phyloP scores from a whole-genome alignment of 2,113 vertebrate species.

The Tragulus kanchil region DNA sequence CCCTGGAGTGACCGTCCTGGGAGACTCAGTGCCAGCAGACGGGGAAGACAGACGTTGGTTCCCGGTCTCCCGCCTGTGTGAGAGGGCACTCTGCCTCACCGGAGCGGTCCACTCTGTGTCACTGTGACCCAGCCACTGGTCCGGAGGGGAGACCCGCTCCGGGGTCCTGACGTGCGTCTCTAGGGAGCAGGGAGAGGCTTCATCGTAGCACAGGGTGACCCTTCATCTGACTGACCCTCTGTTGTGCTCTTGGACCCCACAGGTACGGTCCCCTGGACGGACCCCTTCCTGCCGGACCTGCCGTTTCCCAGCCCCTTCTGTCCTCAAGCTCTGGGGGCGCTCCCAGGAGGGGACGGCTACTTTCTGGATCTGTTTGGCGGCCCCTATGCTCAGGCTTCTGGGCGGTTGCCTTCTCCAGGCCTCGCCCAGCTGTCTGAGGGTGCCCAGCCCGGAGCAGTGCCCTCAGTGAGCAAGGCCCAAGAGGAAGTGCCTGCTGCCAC shows the following conservation, averaged over 20 bases:
- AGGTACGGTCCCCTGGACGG: constrained; percentile 65
- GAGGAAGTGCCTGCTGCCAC: background rate
- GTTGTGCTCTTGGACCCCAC: background rate
- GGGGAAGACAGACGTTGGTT: rapidly evolving
- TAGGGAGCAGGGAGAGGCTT: rapidly evolving
- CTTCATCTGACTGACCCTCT: too few relatives aligned
- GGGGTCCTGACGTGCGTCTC: background rate
- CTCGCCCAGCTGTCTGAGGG: background rate
- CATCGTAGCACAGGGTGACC: rapidly evolving
- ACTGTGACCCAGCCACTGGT: too few relatives aligned
- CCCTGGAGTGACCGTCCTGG: rapidly evolving
- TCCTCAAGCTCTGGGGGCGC: background rate
- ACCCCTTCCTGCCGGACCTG: constrained; percentile 82
- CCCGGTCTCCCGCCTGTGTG: rapidly evolving
- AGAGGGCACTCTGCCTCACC: background rate
- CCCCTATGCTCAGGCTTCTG: background rate
- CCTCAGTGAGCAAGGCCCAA: background rate
- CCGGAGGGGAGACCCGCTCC: rapidly evolving
- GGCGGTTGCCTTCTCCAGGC: background rate
- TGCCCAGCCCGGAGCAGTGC: rapidly evolving
- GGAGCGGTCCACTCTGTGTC: rapidly evolving
- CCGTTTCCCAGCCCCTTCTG: constrained; percentile 48
- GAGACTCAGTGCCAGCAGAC: background rate
- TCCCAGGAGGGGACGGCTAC: background rate
- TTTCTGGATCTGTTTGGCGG: constrained; percentile 18